Evolutionary conservation across 2,888 invertebrate species (phyloP), one percentile per base, ranked within the genome.

Genomic region (Apodemia arnacis): DNA sequence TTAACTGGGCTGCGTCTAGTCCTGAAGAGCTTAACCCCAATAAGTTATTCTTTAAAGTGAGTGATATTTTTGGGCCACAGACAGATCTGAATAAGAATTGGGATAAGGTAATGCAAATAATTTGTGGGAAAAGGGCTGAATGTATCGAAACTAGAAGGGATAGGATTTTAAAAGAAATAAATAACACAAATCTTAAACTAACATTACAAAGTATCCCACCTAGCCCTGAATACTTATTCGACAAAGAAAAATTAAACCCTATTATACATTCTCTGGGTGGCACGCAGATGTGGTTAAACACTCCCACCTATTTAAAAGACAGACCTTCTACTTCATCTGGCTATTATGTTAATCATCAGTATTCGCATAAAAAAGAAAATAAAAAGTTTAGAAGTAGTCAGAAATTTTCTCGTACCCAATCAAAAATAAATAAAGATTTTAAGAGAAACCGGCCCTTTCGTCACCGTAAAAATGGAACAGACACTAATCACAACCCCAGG

Each of bases 41-140:
- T 18, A 41, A 5, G 11, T 24, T 76, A 24, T 82, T 82, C 31
- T 18, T 49, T 38, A 82, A 76, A 69, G 69, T 76, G 54, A 1
- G 38, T 38, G n/a, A 21, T 15, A 34, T 38, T 15, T 77, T 82
- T 76, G 80, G 81, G 2, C 73, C 49, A n/a, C n/a, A 18, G 5
- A 78, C 84, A 4, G 13, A n/a, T 6, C 34, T 31, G 7, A 24
- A 75, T 34, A 84, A 63, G 76, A 24, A n/a, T 21, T 63, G 38
- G 7, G 84, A 84, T n/a, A 15, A 41, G 27, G 41, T 49, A 0
- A 54, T 84, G 59, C 80, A 84, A 21, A 70, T 84, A 11, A 34
- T 84, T 11, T 84, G 80, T 77, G 84, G 80, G 1, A 77, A 77
- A 77, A 34, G 84, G 24, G 59, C 76, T 3, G 80, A 84, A 66